Conservation (phyloP, 2,888 invertebrate genomes). For the Megalurothrips usitatus region DNA sequence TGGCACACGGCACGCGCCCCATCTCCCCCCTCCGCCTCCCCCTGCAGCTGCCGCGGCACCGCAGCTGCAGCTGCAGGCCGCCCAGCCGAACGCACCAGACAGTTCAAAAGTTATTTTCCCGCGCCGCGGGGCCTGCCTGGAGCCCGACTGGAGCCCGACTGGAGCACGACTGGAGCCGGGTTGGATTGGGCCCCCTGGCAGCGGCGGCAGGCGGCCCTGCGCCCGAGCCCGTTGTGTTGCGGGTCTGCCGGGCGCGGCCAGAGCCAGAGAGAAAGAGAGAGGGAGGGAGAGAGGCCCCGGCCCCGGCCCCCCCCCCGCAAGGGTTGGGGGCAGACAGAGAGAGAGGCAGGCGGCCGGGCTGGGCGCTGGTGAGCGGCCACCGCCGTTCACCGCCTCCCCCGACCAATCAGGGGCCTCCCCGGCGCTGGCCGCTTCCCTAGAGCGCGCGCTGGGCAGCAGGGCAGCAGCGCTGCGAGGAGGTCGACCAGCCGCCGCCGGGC, state of each 20-base stretch:
- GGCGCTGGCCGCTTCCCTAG: background rate
- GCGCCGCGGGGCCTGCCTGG: no score
- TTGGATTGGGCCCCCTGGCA: no score
- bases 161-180: no score
- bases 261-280: background rate
- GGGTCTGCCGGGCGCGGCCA: no score
- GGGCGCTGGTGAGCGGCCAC: background rate
- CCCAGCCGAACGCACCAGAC: no score
- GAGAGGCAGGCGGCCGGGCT: background rate
- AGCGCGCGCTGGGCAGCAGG: conserved; percentile 2
- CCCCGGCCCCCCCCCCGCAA: background rate
- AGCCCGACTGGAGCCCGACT: no score
- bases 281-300: background rate
- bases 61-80: no score
- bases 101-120: no score
- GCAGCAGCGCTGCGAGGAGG: background rate
- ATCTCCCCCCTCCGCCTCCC: no score
- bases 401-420: background rate
- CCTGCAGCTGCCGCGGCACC: no score
- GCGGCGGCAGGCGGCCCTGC: no score
- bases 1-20: background rate
- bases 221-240: no score
- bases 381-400: background rate
- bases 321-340: background rate
- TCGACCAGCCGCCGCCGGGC: background rate